Conservation (phyloP, 2,113 vertebrate species). For the Corydoras sp. region DNA sequence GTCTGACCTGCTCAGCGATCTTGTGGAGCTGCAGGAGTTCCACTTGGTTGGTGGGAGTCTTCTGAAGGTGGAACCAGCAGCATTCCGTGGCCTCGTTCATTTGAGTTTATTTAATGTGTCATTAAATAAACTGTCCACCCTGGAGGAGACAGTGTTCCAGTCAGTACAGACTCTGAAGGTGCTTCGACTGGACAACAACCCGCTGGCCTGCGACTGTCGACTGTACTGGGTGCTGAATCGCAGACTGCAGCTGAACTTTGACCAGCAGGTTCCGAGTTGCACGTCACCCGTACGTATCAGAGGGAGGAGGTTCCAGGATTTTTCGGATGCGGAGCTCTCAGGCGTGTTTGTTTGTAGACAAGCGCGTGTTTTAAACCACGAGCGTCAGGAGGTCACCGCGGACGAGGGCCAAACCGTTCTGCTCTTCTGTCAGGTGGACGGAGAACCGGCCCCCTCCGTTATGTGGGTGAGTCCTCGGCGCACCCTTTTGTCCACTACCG, state of each 20-base stretch:
- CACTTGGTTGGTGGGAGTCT: constrained; percentile 67
- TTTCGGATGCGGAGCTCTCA: constrained; percentile 59
- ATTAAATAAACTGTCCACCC: constrained; percentile 67
- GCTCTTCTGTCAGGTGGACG: constrained; percentile 72
- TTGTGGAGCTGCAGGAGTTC: constrained; percentile 76
- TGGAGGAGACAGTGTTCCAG: constrained; percentile 71
- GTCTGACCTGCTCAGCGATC: constrained; percentile 56
- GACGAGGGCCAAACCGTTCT: constrained; percentile 69
- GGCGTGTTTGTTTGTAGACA: constrained; percentile 71
- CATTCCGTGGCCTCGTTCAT: constrained; percentile 66
- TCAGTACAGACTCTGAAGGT: constrained; percentile 63
- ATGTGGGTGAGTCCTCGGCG: constrained; percentile 71
- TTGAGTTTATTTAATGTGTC: constrained; percentile 75
- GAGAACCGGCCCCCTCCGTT: constrained; percentile 70
- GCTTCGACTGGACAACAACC: constrained; percentile 74
- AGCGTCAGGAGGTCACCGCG: constrained; percentile 54
- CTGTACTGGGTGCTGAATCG: constrained; percentile 74
- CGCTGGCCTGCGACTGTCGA: constrained; percentile 79
- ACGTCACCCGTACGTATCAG: constrained; percentile 57
- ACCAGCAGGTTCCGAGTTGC: constrained; percentile 60
- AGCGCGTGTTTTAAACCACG: constrained; percentile 63
- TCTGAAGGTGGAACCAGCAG: constrained; percentile 59
- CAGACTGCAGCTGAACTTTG: constrained; percentile 60
- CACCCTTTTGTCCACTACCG: constrained; percentile 49
- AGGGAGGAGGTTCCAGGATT: constrained; percentile 65